Evolutionary conservation across 2,113 vertebrate species (phyloP), one percentile per base, ranked within the genome.

Genomic region (Corythornis vintsioides): DNA sequence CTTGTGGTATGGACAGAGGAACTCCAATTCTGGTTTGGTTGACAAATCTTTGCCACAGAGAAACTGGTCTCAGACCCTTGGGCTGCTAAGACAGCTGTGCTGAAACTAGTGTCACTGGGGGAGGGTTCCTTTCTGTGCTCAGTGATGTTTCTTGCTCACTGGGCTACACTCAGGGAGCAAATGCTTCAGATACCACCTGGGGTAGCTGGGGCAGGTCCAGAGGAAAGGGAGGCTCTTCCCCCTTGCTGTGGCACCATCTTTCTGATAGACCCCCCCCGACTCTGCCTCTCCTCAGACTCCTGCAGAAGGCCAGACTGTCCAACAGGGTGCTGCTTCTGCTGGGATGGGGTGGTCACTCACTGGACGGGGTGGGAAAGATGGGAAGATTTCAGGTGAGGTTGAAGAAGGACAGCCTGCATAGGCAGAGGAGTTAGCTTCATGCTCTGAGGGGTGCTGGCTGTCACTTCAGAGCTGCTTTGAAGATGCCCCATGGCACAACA

Each of bases 241-340:
- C 6, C 24, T 79, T 71, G 13, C 53, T 64, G 13, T 70, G 29
- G 4, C 18, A 60, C 16, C 11, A n/a, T 53, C 22, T 71, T 3
- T 1, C 15, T 80, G 28, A 26, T 10, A 65, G 21, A 8, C 2
- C 3, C 11, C 11, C 1, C 8, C 63, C 10, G 38, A 38, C n/a
- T 21, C 24, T 26, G 25, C 2, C 9, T 12, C 6, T 86, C 12
- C 24, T 67, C 31, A 67, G 67, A 38, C 29, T 57, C 29, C 26
- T 75, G 59, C 40, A 47, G 43, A n/a, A 75, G 11, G 33, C 6
- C 15, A 55, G 0, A 17, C n/a, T 61, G 15, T 73, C 45, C 19
- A 69, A 20, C 7, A 29, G 7, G 48, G 2, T 0, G 0, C 14
- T 48, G 7, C 11, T 71, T 79, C 31, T 52, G 31, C 20, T 73